Percentiles rank a stretch among this genome's conserved stretches.
Conservation (phyloP, 2,888 invertebrate species). For the Volucella zonaria region DNA sequence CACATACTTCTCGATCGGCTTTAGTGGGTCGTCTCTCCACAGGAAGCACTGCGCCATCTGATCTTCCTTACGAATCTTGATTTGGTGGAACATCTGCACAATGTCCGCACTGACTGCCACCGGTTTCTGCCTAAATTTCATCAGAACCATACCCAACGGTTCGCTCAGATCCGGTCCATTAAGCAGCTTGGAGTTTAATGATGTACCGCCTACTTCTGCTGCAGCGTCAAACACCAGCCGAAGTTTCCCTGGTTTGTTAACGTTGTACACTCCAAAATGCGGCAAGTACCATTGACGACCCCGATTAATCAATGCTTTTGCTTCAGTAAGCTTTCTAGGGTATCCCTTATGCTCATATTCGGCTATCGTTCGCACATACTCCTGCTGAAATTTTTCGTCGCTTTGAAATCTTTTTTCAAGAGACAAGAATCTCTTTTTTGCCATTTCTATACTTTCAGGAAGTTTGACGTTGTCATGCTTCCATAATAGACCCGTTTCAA, state of each 20-base stretch:
- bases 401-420: constrained; percentile 65
- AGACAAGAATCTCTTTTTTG: constrained; percentile 55
- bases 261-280: constrained; percentile 71
- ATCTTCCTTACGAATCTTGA: constrained; percentile 75
- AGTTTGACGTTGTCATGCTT: not conserved
- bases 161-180: constrained; percentile 76
- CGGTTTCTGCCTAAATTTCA: too few species aligned
- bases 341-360: constrained; percentile 73
- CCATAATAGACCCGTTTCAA: constrained; percentile 40
- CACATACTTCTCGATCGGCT: constrained; percentile 47
- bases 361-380: constrained; percentile 31
- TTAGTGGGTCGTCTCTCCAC: constrained; percentile 68
- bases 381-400: too few species aligned
- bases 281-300: constrained; percentile 75
- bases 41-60: constrained; percentile 75
- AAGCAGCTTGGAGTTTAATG: constrained; percentile 75
- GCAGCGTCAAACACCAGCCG: constrained; percentile 78
- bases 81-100: constrained; percentile 78
- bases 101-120: constrained; percentile 74
- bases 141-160: constrained; percentile 72
- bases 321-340: constrained; percentile 56
- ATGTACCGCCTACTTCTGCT: constrained; percentile 69
- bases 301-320: constrained; percentile 31
- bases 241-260: constrained; percentile 76
- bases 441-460: constrained; percentile 62